phyloP scores from a whole-genome alignment of 37 sponge, comb jelly and placozoan genomes.

The Chondrosia reniformis region DNA sequence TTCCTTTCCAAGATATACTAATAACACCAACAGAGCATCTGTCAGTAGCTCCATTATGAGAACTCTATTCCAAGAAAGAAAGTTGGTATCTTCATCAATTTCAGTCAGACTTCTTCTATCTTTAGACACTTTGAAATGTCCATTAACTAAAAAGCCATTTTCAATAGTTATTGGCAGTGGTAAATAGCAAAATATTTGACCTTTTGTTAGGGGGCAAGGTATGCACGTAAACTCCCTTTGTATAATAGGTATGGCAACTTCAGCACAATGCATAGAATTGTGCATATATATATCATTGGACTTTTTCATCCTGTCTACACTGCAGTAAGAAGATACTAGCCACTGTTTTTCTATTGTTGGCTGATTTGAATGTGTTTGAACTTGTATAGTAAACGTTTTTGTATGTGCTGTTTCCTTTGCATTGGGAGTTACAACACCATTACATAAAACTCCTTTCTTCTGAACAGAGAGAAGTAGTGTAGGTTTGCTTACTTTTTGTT shows the following conservation, averaged over 20 bases:
- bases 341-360: neutral
- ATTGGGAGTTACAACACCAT: neutral
- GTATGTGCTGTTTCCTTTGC: too few relatives aligned
- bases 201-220: slow-evolving; percentile 1
- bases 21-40: slow-evolving; percentile 22
- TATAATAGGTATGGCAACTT: neutral
- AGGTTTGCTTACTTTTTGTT: neutral
- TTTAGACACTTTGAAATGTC: slow-evolving; percentile 43
- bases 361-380: neutral
- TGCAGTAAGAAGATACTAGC: neutral
- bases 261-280: slow-evolving; percentile 32
- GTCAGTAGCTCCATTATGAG: slow-evolving; percentile 31
- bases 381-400: too few relatives aligned
- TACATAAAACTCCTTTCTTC: neutral
- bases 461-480: neutral
- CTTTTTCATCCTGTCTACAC: neutral
- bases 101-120: slow-evolving; percentile 34
- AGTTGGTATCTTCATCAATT: neutral
- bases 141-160: slow-evolving; percentile 43
- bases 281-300: neutral
- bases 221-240: neutral
- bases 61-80: slow-evolving; percentile 44
- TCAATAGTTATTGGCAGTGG: slow-evolving; percentile 46
- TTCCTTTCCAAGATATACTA: slow-evolving; percentile 20
- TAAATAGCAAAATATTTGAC: slow-evolving; percentile 43